Conservation (phyloP, 2,797 vertebrate genomes). For the Anas bernieri region DNA sequence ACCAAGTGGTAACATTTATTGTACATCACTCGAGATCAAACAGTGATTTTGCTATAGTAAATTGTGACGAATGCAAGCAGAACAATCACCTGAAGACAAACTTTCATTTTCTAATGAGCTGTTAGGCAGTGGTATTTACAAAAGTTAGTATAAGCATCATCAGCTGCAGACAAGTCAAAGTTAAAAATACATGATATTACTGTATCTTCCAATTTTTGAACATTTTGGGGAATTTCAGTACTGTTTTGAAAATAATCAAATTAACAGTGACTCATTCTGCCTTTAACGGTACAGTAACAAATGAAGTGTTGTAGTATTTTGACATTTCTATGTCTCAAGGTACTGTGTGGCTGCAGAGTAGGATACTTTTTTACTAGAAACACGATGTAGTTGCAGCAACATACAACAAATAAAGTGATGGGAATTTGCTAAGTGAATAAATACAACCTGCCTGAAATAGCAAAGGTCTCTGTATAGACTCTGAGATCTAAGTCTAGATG, state of each 20-base stretch:
- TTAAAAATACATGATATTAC: not conserved
- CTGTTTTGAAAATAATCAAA: not conserved
- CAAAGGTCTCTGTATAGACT: not conserved
- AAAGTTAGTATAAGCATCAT: not conserved
- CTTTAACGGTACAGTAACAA: not conserved
- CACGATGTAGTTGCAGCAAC: not conserved
- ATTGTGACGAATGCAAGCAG: not conserved
- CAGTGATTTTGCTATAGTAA: not conserved
- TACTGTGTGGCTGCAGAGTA: not conserved
- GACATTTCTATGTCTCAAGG: not conserved
- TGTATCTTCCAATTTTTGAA: not conserved
- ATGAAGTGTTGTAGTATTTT: not conserved
- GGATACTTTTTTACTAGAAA: not conserved
- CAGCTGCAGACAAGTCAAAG: not conserved
- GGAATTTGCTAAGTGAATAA: not conserved
- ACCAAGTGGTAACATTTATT: not conserved
- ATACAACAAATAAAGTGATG: not conserved
- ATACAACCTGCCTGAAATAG: not conserved
- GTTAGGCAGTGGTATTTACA: not conserved
- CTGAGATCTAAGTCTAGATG: not conserved
- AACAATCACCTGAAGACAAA: not conserved
- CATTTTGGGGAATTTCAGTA: not conserved
- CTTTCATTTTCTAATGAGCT: slow-evolving; percentile 29
- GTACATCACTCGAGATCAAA: not conserved
- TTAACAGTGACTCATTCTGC: not conserved